Conservation (phyloP, 2,888 invertebrate species). For the Ochropleura leucogaster region DNA sequence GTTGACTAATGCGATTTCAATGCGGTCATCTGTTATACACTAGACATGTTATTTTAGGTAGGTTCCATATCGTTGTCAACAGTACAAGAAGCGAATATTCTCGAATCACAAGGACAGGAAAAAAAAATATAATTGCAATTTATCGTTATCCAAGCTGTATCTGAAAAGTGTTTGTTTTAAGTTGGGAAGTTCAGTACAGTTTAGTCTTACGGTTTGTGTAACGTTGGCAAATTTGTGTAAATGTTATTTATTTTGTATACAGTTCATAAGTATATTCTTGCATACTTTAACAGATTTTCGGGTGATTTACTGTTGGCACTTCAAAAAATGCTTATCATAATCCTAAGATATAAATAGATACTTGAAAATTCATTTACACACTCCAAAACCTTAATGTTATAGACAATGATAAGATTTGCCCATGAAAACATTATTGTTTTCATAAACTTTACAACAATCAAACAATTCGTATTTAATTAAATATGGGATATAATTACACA, state of each 20-base stretch:
- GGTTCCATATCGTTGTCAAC: slow-evolving; percentile 47
- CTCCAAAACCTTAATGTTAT: slow-evolving; percentile 75
- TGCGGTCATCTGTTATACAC: slow-evolving; percentile 40
- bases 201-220: slow-evolving; percentile 44
- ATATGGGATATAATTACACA: slow-evolving; percentile 84
- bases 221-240: slow-evolving; percentile 49
- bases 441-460: slow-evolving; percentile 89
- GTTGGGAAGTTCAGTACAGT: slow-evolving; percentile 16
- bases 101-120: slow-evolving; percentile 23
- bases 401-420: slow-evolving; percentile 85
- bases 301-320: slow-evolving; percentile 70
- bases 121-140: slow-evolving; percentile 26
- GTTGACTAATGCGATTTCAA: slow-evolving; percentile 31
- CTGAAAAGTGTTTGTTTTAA: slow-evolving; percentile 37
- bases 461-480: slow-evolving; percentile 84
- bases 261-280: slow-evolving; percentile 39
- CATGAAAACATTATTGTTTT: slow-evolving; percentile 81
- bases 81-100: slow-evolving; percentile 48
- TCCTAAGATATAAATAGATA: slow-evolving; percentile 76
- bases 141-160: slow-evolving; percentile 48
- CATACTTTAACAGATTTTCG: slow-evolving; percentile 47
- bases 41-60: slow-evolving; percentile 33
- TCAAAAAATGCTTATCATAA: slow-evolving; percentile 67
- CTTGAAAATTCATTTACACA: slow-evolving; percentile 74
- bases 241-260: slow-evolving; percentile 45